Evolutionary conservation across 2,113 vertebrate genomes (phyloP).

Genomic region (Chelonoidis abingdonii): DNA sequence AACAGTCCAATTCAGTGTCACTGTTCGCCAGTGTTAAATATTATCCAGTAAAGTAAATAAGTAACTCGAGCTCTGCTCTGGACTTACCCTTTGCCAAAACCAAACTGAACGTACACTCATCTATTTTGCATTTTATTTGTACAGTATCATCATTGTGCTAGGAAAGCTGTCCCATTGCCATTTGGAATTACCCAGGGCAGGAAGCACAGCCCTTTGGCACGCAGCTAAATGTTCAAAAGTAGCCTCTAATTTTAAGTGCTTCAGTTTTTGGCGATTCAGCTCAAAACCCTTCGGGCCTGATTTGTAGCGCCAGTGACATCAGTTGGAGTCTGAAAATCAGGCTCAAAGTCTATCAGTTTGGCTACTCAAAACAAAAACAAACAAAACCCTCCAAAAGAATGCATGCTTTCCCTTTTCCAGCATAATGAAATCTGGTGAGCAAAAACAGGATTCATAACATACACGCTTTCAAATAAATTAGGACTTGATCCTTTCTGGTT

Average conservation of each 20-base stretch:
- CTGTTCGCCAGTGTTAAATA: not conserved
- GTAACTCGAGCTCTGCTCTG: rapidly evolving
- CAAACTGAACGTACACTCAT: rapidly evolving
- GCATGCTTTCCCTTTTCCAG: not conserved
- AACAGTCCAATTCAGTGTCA: not conserved
- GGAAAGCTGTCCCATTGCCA: not conserved
- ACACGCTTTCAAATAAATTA: rapidly evolving
- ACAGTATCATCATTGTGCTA: rapidly evolving
- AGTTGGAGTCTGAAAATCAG: not conserved
- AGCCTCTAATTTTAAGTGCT: rapidly evolving
- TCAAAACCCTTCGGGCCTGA: rapidly evolving
- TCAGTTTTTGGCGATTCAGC: rapidly evolving
- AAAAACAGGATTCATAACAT: not conserved
- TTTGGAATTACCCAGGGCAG: not conserved
- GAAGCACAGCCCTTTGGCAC: not conserved
- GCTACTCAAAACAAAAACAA: not conserved
- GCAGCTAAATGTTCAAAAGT: not conserved
- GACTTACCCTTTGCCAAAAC: rapidly evolving
- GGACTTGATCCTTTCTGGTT: not conserved
- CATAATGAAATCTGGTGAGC: rapidly evolving
- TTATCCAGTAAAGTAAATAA: rapidly evolving
- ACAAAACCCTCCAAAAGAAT: not conserved
- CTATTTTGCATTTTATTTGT: rapidly evolving
- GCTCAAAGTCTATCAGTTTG: not conserved
- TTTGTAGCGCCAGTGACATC: not conserved